Conservation (phyloP, 2,888 invertebrate genomes). For the Volucella bombylans region DNA sequence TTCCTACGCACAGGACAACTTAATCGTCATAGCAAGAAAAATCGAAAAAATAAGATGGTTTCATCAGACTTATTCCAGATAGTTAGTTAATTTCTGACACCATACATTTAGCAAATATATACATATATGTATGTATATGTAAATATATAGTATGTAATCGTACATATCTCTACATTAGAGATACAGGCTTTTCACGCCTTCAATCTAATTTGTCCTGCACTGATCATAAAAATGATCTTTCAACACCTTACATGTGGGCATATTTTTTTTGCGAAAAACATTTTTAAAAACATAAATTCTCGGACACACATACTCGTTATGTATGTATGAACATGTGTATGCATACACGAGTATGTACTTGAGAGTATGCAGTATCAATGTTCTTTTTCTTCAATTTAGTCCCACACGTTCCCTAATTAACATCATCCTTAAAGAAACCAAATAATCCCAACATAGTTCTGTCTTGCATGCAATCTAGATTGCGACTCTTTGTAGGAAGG, state of each 20-base stretch:
- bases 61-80: slow-evolving; percentile 31
- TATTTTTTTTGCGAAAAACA: slow-evolving; percentile 35
- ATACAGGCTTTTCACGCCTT: background rate
- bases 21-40: too few relatives aligned
- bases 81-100: slow-evolving; percentile 10
- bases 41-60: too few relatives aligned
- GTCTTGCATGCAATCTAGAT: slow-evolving; percentile 12
- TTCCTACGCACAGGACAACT: too few relatives aligned
- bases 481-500: background rate
- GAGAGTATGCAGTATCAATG: slow-evolving; percentile 6
- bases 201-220: background rate
- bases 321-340: too few relatives aligned
- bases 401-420: slow-evolving; percentile 46
- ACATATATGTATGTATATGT: background rate
- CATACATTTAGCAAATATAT: background rate
- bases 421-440: slow-evolving; percentile 45
- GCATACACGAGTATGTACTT: too few relatives aligned
- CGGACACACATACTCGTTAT: slow-evolving; percentile 10
- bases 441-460: slow-evolving; percentile 28
- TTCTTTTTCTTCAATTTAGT: slow-evolving; percentile 32
- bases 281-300: slow-evolving; percentile 22
- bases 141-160: background rate
- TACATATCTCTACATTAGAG: background rate
- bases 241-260: slow-evolving; percentile 18
- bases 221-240: slow-evolving; percentile 49